Base-by-base conservation (phyloP, 2,113 vertebrate genomes). In the Megatriorchis doriae region DNA sequence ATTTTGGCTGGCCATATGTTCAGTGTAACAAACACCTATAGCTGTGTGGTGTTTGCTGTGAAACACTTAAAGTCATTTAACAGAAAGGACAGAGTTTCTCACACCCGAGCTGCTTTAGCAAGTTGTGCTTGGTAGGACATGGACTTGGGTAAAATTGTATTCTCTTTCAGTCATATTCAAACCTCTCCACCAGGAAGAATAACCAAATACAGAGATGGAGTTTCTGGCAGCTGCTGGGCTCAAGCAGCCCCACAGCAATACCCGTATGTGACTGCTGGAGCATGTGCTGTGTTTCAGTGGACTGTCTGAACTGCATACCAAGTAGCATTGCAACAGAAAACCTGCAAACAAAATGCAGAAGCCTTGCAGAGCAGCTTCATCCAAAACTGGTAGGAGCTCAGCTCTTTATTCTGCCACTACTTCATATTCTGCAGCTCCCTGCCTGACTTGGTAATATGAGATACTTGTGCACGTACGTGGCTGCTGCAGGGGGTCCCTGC, bases 381-480 rank as follows among this genome's bases (percentile, higher is more conserved):
- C 22, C 38, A 6, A 53, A 70, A 16, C 10, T 0, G 0, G 9
- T 68, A 67, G 38, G 50, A 50, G 27, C 61, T 38, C 13, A 4
- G 66, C 40, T 82, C 68, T 58, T 45, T 22, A 6, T 29, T 7
- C 36, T 53, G 75, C 27, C 21, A 5, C 73, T 68, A 10, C 56
- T 29, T 15, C 15, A 45, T 38, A 61, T 11, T 16, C 67, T 53
- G 45, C 63, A 36, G 74, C 48, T 78, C 75, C 80, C 68, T 52
- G 59, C 29, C 27, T 5, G 5, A 42, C 62, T 9, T 0, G 0
- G 32, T 1, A 12, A 16, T n/a, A 3, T 0, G 6, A 25, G 61
- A 1, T 13, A 11, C 36, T 9, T 2, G 10, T 6, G 65, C 1
- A 0, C 2, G 52, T 7, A 23, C 2, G 10, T 0, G 3, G 40